phyloP scores from a whole-genome alignment of 2,888 invertebrate species.

The Lasioglossum vierecki region DNA sequence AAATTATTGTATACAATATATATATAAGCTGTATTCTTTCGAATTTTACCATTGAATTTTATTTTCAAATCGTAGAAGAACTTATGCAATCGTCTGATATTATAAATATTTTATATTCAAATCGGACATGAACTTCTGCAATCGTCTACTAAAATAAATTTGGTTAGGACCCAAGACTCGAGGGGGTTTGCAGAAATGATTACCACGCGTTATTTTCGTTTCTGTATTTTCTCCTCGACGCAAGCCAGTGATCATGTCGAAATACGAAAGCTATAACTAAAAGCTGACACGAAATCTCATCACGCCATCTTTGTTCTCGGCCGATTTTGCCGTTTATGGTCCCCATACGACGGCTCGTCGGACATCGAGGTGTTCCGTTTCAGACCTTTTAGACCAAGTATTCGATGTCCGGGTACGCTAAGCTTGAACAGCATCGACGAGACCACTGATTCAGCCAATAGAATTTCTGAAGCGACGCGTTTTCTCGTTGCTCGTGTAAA shows the following conservation, averaged over 20 bases:
- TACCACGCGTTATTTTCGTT: background rate
- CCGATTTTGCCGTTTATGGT: background rate
- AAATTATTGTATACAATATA: too few species aligned
- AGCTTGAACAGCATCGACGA: constrained; percentile 25
- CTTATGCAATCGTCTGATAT: too few species aligned
- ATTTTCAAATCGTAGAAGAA: too few species aligned
- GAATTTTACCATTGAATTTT: too few species aligned
- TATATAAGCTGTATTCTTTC: too few species aligned
- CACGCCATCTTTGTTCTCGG: background rate
- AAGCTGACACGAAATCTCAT: background rate
- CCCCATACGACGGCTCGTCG: background rate
- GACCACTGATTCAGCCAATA: background rate
- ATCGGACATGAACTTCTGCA: too few species aligned
- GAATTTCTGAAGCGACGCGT: background rate
- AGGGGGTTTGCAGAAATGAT: background rate
- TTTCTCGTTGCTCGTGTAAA: background rate
- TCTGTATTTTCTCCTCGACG: background rate
- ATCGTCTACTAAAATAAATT: background rate
- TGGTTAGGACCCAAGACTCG: background rate
- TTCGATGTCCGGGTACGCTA: constrained; percentile 37
- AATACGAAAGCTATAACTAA: background rate
- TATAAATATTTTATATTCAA: too few species aligned
- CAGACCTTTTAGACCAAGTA: constrained; percentile 1
- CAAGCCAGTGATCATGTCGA: background rate
- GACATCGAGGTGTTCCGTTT: constrained; percentile 1